Percentiles rank a stretch among this genome's conserved stretches.
Evolutionary conservation across 1,140 invertebrate species (phyloP).

Genomic region (Chrysopa pallens): DNA sequence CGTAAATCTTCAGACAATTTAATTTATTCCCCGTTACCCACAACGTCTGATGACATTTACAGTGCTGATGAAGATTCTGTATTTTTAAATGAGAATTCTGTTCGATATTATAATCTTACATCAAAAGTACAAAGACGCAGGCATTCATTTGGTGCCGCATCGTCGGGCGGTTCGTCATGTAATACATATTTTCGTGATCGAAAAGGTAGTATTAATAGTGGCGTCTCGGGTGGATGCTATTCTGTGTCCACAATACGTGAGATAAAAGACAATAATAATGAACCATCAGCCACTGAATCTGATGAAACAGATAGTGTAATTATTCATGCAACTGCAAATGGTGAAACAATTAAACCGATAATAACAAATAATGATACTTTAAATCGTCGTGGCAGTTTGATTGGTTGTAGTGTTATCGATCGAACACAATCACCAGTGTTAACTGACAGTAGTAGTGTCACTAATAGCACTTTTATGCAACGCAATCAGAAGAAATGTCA

Average conservation of each 20-base stretch:
- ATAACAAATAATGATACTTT: not conserved
- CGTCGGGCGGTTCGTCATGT: conserved; percentile 1
- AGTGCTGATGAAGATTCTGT: conserved; percentile 23
- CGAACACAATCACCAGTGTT: too few species aligned
- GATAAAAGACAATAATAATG: conserved; percentile 1
- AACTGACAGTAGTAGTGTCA: too few species aligned
- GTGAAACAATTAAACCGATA: conserved; percentile 4
- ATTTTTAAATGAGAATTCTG: conserved; percentile 23
- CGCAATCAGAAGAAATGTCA: too few species aligned
- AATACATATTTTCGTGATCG: conserved; percentile 8
- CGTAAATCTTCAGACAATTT: conserved; percentile 16
- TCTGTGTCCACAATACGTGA: conserved; percentile 7
- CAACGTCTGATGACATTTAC: conserved; percentile 5
- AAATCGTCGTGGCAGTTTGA: too few species aligned
- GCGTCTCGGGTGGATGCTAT: too few species aligned
- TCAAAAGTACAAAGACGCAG: conserved; percentile 20
- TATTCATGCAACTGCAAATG: conserved; percentile 9
- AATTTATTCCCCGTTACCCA: conserved; percentile 21
- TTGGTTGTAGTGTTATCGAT: too few species aligned
- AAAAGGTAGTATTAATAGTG: conserved; percentile 9
- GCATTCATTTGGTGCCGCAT: conserved; percentile 33
- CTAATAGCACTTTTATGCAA: too few species aligned
- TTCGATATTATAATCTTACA: conserved; percentile 29
- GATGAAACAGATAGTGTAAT: conserved; percentile 8
- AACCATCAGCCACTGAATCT: too few species aligned